phyloP scores from a whole-genome alignment of 2,113 vertebrate species.

The Eubucco bourcierii region DNA sequence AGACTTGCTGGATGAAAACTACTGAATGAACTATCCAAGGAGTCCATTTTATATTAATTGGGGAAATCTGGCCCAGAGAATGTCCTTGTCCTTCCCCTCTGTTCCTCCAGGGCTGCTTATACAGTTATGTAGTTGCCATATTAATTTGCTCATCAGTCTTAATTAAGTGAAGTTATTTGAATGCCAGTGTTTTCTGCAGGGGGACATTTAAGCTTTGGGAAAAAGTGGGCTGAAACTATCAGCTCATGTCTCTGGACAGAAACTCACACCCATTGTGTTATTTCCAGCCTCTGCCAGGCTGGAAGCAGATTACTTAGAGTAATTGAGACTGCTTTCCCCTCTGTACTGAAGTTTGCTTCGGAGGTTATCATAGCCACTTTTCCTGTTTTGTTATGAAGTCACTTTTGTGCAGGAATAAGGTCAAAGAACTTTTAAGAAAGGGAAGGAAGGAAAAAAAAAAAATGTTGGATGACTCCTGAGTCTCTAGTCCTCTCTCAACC shows the following conservation, averaged over 20 bases:
- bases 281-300: background rate
- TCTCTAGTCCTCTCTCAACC: background rate
- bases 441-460: background rate
- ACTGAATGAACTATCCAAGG: background rate
- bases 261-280: background rate
- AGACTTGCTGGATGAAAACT: background rate
- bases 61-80: background rate
- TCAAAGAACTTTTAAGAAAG: background rate
- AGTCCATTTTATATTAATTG: background rate
- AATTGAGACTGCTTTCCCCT: background rate
- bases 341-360: background rate
- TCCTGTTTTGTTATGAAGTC: slow-evolving; percentile 39
- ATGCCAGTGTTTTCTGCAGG: background rate
- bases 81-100: background rate
- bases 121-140: background rate
- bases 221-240: background rate
- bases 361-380: slow-evolving; percentile 15
- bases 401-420: background rate
- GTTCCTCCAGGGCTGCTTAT: slow-evolving; percentile 1
- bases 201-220: background rate
- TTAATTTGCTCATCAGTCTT: background rate
- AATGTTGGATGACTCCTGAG: background rate
- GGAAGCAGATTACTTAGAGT: background rate
- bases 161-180: background rate
- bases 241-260: background rate